Evolutionary conservation across 2,113 vertebrate species (phyloP).

Genomic region (Ellobius talpinus): DNA sequence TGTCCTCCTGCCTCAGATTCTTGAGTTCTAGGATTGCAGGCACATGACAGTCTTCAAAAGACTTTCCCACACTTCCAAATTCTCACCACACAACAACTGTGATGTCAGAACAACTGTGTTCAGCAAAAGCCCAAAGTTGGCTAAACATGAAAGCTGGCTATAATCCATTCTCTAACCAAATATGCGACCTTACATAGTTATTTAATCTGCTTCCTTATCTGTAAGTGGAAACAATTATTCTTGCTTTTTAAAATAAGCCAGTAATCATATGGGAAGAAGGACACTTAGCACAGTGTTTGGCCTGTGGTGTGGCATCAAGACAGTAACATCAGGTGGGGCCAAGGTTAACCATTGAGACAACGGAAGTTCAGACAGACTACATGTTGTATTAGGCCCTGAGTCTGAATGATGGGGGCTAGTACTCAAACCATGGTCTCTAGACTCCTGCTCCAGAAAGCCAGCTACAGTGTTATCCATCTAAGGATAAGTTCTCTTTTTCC

Average conservation of each 20-base stretch:
- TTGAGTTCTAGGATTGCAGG: background rate
- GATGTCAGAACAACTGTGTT: background rate
- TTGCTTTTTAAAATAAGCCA: background rate
- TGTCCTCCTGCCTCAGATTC: background rate
- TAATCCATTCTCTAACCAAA: background rate
- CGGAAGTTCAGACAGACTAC: background rate
- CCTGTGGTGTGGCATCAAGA: background rate
- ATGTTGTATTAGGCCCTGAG: background rate
- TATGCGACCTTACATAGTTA: background rate
- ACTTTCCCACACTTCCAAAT: background rate
- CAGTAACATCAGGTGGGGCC: background rate
- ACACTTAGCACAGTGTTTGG: background rate
- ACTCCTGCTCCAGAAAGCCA: background rate
- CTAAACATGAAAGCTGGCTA: background rate
- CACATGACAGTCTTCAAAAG: background rate
- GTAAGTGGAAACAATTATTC: background rate
- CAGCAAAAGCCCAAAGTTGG: background rate
- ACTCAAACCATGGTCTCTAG: background rate
- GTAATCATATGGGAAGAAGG: background rate
- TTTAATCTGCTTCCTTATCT: background rate
- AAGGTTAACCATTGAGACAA: background rate
- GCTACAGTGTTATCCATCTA: background rate
- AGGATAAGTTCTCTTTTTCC: background rate
- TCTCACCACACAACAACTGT: background rate
- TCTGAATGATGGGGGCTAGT: background rate